These are phyloP conservation scores for Sandelia bainsii DNA, from an alignment of 2,797 vertebrate genomes.

Conservation along the genomic window DNA sequence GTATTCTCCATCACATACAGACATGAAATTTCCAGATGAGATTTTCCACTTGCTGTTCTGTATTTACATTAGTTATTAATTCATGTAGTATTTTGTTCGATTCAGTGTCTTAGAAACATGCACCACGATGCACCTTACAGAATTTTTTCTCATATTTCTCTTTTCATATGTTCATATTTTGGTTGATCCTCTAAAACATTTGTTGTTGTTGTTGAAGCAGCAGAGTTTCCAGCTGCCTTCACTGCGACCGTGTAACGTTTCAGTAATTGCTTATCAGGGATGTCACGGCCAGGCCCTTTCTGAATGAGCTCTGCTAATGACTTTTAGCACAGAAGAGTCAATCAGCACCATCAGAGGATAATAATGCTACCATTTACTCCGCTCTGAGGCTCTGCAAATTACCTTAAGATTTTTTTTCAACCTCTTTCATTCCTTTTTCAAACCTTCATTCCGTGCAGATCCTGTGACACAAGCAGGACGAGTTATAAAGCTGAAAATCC, in stretches of 20 bases:
- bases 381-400: constrained; percentile 63
- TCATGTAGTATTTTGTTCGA: background rate
- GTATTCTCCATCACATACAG: no score
- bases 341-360: constrained; percentile 59
- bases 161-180: background rate
- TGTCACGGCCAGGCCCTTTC: constrained; percentile 34
- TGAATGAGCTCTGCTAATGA: constrained; percentile 63
- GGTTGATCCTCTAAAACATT: no score
- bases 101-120: background rate
- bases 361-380: constrained; percentile 57
- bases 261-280: constrained; percentile 60
- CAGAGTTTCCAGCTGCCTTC: constrained; percentile 29
- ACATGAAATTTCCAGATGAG: no score
- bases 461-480: constrained; percentile 50
- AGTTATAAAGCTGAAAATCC: constrained; percentile 52
- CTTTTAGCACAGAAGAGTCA: constrained; percentile 54
- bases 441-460: constrained; percentile 45
- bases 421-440: no score
- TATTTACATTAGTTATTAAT: no score
- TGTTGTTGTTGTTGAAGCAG: no score
- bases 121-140: background rate
- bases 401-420: constrained; percentile 47
- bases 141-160: background rate
- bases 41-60: no score
- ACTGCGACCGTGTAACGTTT: constrained; percentile 22